Conservation (phyloP, 1,140 invertebrate species). For the Aplysia californica region DNA sequence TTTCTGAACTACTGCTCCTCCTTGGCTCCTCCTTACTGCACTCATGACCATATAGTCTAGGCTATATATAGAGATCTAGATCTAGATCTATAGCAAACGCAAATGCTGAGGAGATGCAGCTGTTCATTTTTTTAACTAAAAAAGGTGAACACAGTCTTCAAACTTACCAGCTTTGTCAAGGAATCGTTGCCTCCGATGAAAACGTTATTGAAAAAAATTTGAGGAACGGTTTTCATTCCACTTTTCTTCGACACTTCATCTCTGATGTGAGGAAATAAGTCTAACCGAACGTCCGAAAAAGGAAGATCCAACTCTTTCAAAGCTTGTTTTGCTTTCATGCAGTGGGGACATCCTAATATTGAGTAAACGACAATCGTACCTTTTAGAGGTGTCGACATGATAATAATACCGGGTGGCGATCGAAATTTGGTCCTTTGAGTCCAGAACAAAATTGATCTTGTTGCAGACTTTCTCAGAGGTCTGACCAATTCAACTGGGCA, state of each 20-base stretch:
- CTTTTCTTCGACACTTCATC: slow-evolving; percentile 44
- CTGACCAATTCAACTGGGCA: neutral
- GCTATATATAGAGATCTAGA: too few relatives aligned
- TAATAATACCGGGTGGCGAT: neutral
- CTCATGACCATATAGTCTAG: too few relatives aligned
- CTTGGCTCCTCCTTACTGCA: too few relatives aligned
- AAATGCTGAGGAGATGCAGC: too few relatives aligned
- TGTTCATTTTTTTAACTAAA: too few relatives aligned
- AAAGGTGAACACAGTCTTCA: neutral
- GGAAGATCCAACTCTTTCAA: slow-evolving; percentile 53
- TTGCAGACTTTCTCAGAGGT: neutral
- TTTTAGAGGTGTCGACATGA: slow-evolving; percentile 42
- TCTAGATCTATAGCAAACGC: too few relatives aligned
- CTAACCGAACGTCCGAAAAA: slow-evolving; percentile 58
- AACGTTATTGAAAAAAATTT: slow-evolving; percentile 63
- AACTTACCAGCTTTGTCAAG: slow-evolving; percentile 51
- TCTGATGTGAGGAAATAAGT: slow-evolving; percentile 52
- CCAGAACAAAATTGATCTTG: neutral
- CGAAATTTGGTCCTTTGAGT: neutral
- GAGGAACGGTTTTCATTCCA: slow-evolving; percentile 54
- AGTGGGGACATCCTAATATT: slow-evolving; percentile 62
- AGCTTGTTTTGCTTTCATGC: slow-evolving; percentile 59
- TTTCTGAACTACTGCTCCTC: too few relatives aligned
- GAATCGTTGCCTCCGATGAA: slow-evolving; percentile 62
- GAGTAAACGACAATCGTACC: slow-evolving; percentile 61